Evolutionary conservation across 2,797 vertebrate species (phyloP).

Genomic region (Catharus ustulatus): DNA sequence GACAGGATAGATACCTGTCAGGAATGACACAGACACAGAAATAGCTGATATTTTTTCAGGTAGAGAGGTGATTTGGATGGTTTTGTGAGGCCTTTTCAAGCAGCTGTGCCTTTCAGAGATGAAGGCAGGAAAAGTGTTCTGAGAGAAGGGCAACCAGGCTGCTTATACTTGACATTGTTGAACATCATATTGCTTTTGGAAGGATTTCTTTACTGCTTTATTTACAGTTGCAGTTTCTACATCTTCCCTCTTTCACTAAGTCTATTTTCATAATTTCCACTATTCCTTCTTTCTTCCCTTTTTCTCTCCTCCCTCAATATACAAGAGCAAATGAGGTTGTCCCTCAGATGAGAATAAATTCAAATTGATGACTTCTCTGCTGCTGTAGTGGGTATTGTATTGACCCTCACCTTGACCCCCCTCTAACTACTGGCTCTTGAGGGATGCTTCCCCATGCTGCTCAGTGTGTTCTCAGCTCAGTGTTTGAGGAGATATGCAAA

Average conservation of each 20-base stretch:
- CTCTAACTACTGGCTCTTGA: not conserved
- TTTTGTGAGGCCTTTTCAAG: not conserved
- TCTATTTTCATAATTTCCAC: not conserved
- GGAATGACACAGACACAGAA: not conserved
- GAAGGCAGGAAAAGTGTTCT: not conserved
- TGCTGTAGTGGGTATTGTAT: conserved; percentile 1
- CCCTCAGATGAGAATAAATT: conserved; percentile 48
- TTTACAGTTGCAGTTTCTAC: not conserved
- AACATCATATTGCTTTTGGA: not conserved
- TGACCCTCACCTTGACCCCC: conserved; percentile 50
- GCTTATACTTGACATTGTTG: not conserved
- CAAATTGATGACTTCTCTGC: conserved; percentile 25
- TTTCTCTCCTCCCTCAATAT: not conserved
- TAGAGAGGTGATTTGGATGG: not conserved
- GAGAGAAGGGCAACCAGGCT: not conserved
- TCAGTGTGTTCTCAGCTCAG: not conserved
- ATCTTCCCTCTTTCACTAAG: not conserved
- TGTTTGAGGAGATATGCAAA: conserved; percentile 52
- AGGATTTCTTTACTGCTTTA: not conserved
- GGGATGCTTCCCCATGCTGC: not conserved
- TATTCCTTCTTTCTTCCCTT: not conserved
- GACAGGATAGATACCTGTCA: not conserved
- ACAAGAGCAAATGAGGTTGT: conserved; percentile 29
- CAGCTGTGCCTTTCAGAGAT: not conserved
- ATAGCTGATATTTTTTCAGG: not conserved